Conservation (phyloP, 2,888 invertebrate genomes). For the Emmelina monodactyla region DNA sequence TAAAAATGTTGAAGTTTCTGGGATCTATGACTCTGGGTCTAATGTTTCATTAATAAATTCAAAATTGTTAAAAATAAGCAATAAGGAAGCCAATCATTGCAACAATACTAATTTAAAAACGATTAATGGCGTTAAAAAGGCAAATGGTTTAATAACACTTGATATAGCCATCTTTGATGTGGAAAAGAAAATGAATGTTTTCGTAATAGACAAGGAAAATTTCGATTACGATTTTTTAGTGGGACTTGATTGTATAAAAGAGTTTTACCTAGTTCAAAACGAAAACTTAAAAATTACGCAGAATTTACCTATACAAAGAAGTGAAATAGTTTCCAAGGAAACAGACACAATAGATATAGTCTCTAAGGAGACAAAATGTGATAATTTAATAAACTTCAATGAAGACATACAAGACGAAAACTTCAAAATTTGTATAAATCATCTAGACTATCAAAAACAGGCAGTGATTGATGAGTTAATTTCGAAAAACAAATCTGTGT, state of each 20-base stretch:
- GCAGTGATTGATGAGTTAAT: conserved; percentile 11
- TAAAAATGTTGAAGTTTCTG: conserved; percentile 13
- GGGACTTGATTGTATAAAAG: conserved; percentile 13
- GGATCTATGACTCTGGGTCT: conserved; percentile 20
- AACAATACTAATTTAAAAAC: conserved; percentile 12
- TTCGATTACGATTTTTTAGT: conserved; percentile 15
- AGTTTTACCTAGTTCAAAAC: conserved; percentile 12
- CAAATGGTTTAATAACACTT: conserved; percentile 12
- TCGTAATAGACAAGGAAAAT: conserved; percentile 13
- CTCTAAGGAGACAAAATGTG: not conserved
- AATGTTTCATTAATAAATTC: conserved; percentile 22
- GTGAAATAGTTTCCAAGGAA: not conserved
- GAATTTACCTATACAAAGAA: not conserved
- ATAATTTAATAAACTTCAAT: conserved; percentile 2
- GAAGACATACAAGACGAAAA: not conserved
- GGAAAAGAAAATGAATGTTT: conserved; percentile 14
- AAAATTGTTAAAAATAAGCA: conserved; percentile 15
- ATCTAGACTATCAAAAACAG: not conserved
- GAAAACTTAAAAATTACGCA: conserved; percentile 14
- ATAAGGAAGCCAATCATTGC: not conserved
- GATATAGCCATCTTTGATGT: conserved; percentile 15
- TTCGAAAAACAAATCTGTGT: conserved; percentile 11
- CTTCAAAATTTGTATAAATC: not conserved
- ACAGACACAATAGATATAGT: not conserved
- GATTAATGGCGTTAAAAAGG: too few species aligned